Percentiles rank a stretch among this genome's conserved stretches.
These are phyloP conservation scores for Aphidius ervi DNA, from an alignment of 1,140 invertebrate genomes.

Conservation along the genomic window DNA sequence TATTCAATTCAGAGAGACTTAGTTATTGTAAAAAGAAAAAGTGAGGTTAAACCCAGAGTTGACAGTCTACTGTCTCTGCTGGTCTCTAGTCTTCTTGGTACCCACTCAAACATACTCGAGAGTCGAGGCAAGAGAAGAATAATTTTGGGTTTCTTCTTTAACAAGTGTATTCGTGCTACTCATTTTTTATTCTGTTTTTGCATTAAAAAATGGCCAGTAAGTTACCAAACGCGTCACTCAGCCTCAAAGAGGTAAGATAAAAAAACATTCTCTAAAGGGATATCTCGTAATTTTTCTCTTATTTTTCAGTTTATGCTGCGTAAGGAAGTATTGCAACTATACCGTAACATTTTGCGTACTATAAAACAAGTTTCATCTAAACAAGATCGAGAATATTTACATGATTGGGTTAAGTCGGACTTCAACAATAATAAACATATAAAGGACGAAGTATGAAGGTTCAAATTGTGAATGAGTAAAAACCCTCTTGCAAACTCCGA, in stretches of 20 bases:
- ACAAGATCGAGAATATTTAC: slow-evolving; percentile 59
- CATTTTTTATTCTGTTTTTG: too few relatives aligned
- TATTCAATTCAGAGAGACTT: too few relatives aligned
- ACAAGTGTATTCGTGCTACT: too few relatives aligned
- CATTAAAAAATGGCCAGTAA: slow-evolving; percentile 16
- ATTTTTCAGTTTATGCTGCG: slow-evolving; percentile 67
- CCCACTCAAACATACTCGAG: too few relatives aligned
- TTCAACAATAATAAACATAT: slow-evolving; percentile 66
- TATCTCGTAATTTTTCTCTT: not conserved
- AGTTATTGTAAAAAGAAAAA: too few relatives aligned
- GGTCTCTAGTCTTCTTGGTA: too few relatives aligned
- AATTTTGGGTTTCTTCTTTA: too few relatives aligned
- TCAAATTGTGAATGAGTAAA: not conserved
- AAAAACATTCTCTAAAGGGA: too few relatives aligned
- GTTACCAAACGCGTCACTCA: slow-evolving; percentile 19
- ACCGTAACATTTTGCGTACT: slow-evolving; percentile 66
- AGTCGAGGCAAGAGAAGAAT: too few relatives aligned
- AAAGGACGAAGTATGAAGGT: slow-evolving; percentile 57
- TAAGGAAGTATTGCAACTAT: slow-evolving; percentile 72
- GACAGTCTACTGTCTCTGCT: too few relatives aligned
- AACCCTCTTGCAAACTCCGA: too few relatives aligned
- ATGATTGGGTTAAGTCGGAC: slow-evolving; percentile 66
- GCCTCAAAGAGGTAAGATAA: slow-evolving; percentile 17
- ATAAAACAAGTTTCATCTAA: slow-evolving; percentile 64
- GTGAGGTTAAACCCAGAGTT: too few relatives aligned